Conservation (phyloP, 2,888 invertebrate genomes). For the Rhingia rostrata region DNA sequence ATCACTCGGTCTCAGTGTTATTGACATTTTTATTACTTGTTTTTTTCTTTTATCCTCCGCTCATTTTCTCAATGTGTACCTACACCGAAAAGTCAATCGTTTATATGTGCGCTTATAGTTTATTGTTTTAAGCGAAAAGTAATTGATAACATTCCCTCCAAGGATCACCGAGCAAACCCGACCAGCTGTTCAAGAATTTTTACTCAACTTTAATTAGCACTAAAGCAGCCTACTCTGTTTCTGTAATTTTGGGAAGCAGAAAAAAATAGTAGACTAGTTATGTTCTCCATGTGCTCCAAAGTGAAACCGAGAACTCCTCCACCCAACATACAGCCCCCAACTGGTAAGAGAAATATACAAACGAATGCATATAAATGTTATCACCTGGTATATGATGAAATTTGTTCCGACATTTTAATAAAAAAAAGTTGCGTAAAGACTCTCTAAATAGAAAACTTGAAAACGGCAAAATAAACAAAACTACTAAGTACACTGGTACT, state of each 20-base stretch:
- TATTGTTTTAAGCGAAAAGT: constrained; percentile 16
- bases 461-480: constrained; percentile 5
- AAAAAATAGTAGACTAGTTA: constrained; percentile 71
- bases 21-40: constrained; percentile 58
- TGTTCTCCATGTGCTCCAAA: constrained; percentile 83
- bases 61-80: constrained; percentile 41
- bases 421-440: constrained; percentile 38
- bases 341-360: constrained; percentile 78
- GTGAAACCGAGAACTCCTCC: constrained; percentile 81
- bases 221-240: constrained; percentile 8
- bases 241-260: constrained; percentile 38
- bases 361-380: constrained; percentile 42
- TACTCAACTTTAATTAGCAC: constrained; percentile 29
- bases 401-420: constrained; percentile 60
- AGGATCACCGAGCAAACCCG: constrained; percentile 23
- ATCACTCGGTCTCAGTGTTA: constrained; percentile 56
- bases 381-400: constrained; percentile 55
- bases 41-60: constrained; percentile 12
- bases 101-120: constrained; percentile 45
- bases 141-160: constrained; percentile 49
- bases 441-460: constrained; percentile 13
- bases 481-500: constrained; percentile 3
- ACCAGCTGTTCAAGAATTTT: constrained; percentile 60
- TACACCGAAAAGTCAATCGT: constrained; percentile 31
- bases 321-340: constrained; percentile 78